Percentiles rank a stretch among this genome's conserved stretches.
Evolutionary conservation across 2,113 vertebrate genomes (phyloP).

Genomic region (Paradisaea rubra): DNA sequence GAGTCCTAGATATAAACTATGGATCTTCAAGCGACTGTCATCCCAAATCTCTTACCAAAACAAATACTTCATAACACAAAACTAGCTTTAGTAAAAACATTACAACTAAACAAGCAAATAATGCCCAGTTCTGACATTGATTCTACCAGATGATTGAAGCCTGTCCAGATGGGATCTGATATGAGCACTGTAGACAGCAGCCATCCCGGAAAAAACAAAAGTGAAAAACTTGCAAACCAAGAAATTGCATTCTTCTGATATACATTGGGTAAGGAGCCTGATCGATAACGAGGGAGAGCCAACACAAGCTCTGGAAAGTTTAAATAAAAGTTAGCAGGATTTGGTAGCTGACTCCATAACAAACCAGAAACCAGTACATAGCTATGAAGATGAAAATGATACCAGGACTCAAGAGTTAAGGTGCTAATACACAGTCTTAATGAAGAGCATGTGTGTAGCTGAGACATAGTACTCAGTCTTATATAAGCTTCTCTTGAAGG

Average conservation of each 20-base stretch:
- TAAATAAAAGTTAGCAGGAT: background rate
- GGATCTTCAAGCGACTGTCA: background rate
- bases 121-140: background rate
- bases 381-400: background rate
- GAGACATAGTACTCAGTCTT: background rate
- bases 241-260: fast-evolving
- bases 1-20: background rate
- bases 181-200: background rate
- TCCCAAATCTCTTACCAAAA: background rate
- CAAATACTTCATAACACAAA: background rate
- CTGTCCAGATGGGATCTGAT: background rate
- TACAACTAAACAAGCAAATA: background rate
- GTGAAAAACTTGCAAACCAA: background rate
- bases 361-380: background rate
- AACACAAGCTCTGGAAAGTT: background rate
- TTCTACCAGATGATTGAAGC: background rate
- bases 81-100: background rate
- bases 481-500: background rate
- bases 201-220: background rate
- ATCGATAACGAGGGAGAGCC: background rate
- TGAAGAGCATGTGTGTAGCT: background rate
- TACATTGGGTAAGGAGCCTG: background rate
- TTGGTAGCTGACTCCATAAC: background rate
- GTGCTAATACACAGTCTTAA: background rate
- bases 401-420: background rate